Percentiles rank a stretch among this genome's conserved stretches.
Evolutionary conservation across 2,888 invertebrate species (phyloP).

Genomic region (Habrosyne pyritoides): DNA sequence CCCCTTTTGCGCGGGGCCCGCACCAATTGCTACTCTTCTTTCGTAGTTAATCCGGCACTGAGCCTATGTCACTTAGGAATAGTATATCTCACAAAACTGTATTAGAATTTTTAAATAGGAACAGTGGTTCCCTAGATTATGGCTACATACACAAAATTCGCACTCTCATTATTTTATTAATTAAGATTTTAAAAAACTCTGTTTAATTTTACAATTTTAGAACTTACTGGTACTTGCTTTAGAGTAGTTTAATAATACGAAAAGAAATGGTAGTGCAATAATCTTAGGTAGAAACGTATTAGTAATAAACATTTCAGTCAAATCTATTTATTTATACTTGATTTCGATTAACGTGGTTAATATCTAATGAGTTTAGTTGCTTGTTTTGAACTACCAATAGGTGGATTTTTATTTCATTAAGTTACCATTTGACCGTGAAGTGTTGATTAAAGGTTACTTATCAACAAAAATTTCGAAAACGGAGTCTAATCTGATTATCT

Average conservation of each 20-base stretch:
- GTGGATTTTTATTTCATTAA: background rate
- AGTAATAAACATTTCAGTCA: background rate
- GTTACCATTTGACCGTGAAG: constrained; percentile 20
- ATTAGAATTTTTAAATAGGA: too few species aligned
- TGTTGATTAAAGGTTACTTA: constrained; percentile 13
- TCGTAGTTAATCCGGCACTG: too few species aligned
- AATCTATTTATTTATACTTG: background rate
- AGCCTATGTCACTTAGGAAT: too few species aligned
- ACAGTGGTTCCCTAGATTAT: too few species aligned
- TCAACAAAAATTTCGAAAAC: constrained; percentile 10
- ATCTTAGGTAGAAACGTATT: background rate
- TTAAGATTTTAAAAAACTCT: too few species aligned
- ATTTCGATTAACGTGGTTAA: background rate
- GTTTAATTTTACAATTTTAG: too few species aligned
- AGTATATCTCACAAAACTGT: too few species aligned
- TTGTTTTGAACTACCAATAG: background rate
- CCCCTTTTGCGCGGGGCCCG: too few species aligned
- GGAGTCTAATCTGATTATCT: constrained; percentile 10
- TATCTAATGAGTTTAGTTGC: background rate
- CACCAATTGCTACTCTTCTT: too few species aligned
- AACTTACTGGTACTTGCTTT: background rate
- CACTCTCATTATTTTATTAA: too few species aligned
- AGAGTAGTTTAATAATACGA: background rate
- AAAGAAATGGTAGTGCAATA: background rate
- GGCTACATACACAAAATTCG: too few species aligned